A percentile compares a stretch with the other conserved stretches of the same genome.
phyloP scores from a whole-genome alignment of 2,888 invertebrate genomes.

The Tachina grossa region DNA sequence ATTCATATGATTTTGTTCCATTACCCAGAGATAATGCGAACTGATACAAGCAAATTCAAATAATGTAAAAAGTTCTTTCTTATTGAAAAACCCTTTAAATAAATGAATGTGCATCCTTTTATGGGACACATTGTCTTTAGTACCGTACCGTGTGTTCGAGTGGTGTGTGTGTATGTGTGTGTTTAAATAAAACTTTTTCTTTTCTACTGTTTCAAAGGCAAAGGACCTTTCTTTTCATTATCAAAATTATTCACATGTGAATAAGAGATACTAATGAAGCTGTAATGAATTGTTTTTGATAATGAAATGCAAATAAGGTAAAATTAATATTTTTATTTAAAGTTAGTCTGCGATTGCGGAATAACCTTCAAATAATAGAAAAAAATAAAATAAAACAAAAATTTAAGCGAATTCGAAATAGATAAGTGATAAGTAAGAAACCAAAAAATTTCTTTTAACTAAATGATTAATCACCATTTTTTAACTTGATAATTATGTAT shows the following conservation, averaged over 20 bases:
- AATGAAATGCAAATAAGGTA: constrained; percentile 38
- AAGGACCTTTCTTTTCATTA: constrained; percentile 36
- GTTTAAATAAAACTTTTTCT: constrained; percentile 28
- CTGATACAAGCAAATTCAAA: no score
- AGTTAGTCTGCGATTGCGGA: neutral
- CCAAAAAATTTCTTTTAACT: no score
- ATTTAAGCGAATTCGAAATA: no score
- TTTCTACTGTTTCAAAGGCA: constrained; percentile 12
- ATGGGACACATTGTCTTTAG: constrained; percentile 38
- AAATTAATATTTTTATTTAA: constrained; percentile 13
- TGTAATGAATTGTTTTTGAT: constrained; percentile 53
- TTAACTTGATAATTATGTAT: no score
- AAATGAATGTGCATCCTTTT: constrained; percentile 37
- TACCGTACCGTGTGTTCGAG: neutral
- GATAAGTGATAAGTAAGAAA: neutral
- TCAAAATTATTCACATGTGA: constrained; percentile 57
- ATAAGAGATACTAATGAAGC: constrained; percentile 63
- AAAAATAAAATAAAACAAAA: no score
- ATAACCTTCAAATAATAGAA: neutral
- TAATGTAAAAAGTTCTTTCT: no score
- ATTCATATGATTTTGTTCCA: no score
- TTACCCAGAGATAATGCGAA: no score
- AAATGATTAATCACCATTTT: no score
- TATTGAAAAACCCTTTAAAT: neutral
- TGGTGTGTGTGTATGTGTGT: neutral